These are phyloP conservation scores for Microplitis demolitor DNA, from an alignment of 1,140 invertebrate species.

Conservation along the genomic window DNA sequence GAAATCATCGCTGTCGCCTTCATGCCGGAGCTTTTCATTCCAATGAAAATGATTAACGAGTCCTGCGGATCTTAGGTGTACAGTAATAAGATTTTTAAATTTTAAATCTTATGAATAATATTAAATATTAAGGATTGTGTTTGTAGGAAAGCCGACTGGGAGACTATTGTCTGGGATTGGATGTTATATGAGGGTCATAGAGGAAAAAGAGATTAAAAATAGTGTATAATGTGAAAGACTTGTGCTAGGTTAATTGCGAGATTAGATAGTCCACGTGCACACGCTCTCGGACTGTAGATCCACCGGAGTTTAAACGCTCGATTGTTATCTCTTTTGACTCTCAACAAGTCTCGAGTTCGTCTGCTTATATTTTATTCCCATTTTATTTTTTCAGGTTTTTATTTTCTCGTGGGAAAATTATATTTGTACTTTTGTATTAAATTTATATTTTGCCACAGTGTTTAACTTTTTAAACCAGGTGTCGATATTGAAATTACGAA, in stretches of 20 bases:
- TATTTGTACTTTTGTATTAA: neutral
- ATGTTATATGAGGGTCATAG: neutral
- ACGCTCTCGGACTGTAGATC: neutral
- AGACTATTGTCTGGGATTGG: neutral
- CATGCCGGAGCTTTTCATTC: conserved; percentile 4
- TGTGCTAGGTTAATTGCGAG: conserved; percentile 8
- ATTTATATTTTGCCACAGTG: neutral
- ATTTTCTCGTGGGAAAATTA: neutral
- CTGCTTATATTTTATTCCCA: neutral
- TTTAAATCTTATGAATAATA: neutral
- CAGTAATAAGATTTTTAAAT: neutral
- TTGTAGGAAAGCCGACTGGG: no score
- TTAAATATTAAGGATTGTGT: neutral
- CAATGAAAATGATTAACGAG: conserved; percentile 11
- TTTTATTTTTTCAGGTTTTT: neutral
- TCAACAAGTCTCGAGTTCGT: neutral
- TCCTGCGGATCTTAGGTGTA: neutral
- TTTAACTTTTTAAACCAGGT: no score
- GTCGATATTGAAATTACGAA: no score
- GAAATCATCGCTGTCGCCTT: conserved; percentile 39
- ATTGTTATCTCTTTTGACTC: neutral
- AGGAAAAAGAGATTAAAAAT: neutral
- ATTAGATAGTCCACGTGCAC: neutral
- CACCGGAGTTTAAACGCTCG: neutral
- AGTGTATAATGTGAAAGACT: neutral